phyloP scores from a whole-genome alignment of 2,113 vertebrate genomes.

The Cromileptes altivelis region DNA sequence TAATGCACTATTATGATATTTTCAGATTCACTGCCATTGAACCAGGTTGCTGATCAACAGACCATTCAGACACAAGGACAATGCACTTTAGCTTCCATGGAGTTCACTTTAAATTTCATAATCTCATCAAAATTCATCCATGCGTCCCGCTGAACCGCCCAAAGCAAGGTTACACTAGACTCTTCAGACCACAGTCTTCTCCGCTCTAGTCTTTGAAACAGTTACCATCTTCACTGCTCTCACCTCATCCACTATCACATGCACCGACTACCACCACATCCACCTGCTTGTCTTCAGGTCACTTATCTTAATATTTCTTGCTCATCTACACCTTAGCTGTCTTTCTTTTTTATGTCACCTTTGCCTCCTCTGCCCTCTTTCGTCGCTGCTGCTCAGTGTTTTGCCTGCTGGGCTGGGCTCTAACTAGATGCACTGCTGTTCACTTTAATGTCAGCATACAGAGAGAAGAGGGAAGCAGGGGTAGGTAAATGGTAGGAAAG shows the following conservation, averaged over 20 bases:
- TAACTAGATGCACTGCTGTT: slow-evolving; percentile 41
- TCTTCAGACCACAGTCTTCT: neutral
- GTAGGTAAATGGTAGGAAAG: neutral
- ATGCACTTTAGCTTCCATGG: slow-evolving; percentile 36
- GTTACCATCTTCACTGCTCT: neutral
- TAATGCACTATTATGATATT: slow-evolving; percentile 35
- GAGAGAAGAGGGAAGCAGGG: neutral
- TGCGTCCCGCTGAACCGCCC: slow-evolving; percentile 19
- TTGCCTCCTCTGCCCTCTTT: slow-evolving; percentile 1
- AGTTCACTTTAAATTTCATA: slow-evolving; percentile 52
- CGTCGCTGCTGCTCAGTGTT: slow-evolving; percentile 10
- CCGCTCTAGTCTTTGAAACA: slow-evolving; percentile 13
- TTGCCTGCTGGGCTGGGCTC: slow-evolving; percentile 28
- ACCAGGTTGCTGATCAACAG: slow-evolving; percentile 23
- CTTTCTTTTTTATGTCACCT: slow-evolving; percentile 21
- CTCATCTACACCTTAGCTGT: slow-evolving; percentile 1
- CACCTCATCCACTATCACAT: slow-evolving; percentile 2
- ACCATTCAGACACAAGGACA: slow-evolving; percentile 54
- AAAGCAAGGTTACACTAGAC: slow-evolving; percentile 54
- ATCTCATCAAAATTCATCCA: slow-evolving; percentile 52
- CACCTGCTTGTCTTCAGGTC: neutral
- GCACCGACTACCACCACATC: neutral
- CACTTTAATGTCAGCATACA: slow-evolving; percentile 13
- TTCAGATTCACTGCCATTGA: slow-evolving; percentile 18
- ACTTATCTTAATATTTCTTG: slow-evolving; percentile 20